Base-by-base conservation (phyloP, 2,888 invertebrate genomes). In the Philopedon plagiatum region DNA sequence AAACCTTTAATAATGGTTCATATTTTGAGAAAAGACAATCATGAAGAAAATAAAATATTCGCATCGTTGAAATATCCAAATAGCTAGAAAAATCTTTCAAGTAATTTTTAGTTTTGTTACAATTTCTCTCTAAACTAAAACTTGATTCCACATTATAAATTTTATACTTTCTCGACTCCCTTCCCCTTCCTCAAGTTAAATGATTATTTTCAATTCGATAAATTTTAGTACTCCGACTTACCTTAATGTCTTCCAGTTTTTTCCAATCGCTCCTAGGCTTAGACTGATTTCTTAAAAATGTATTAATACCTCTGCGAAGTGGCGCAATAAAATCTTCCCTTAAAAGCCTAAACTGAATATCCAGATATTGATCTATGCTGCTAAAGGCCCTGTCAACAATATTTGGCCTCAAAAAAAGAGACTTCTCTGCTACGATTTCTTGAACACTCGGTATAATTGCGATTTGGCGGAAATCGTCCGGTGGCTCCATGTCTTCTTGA, bases 271-370 rank as follows among this genome's bases (percentile, higher is more conserved):
- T 37, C 26, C 57, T 69, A 0, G 69, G 60, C 26, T 64, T 65
- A 1, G 7, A 1, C 15, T 70, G 64, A 46, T 73, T 70, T 32
- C 21, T 2, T 7, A 73, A 26, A 70, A 44, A 70, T 2, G 56
- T 65, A 9, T 1, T 9, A 13, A 73, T 73, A 2, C 73, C 93
- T 79, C 91, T 88, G 34, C 93, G 86, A 21, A 96, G 81, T 0
- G 95, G 94, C 13, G 88, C 87, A 32, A 94, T 88, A 80, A 93
- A 94, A 84, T 96, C 96, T 86, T 96, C 94, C 32, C 94, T 86
- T 56, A 96, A 82, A 29, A 95, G 86, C 39, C 92, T 88, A 80
- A 94, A 94, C 77, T 95, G 95, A n/a, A 92, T 86, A 78, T 94
- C 93, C 18, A 96, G 85, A 82, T 96, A 96, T 79, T 94, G 90